Evolutionary conservation across 2,113 vertebrate species (phyloP), one percentile per base, ranked within the genome.

Genomic region (Mus pahari): DNA sequence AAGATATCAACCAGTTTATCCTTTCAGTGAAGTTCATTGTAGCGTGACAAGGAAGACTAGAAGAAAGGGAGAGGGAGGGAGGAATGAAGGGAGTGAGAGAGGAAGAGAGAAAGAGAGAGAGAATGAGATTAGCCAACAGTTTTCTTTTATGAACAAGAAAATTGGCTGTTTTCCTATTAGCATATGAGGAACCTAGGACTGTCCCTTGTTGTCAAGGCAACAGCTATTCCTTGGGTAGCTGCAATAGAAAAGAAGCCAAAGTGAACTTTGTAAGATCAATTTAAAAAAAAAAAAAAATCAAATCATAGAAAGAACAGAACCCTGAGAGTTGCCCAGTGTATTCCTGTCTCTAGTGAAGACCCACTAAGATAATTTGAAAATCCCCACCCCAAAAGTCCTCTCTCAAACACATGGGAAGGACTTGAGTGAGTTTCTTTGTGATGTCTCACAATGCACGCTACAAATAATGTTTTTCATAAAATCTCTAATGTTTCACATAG

Each of bases 141-240:
- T 97, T 97, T 97, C 96, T 96, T 97, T 97, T 92, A 98, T 97
- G 95, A 98, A 95, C 88, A 96, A 96, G 96, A 88, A 98, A 98
- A 98, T 98, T 98, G 55, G 97, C 94, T 89, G 89, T 97, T 93
- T 92, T 97, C 86, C 96, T 97, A 95, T 97, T 36, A 48, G 94
- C 95, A 90, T 97, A 92, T 0, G 1, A 96, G 95, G 95, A 98
- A 97, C 86, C 97, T 95, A 97, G 97, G 97, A 98, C 89, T 93
- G 90, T 92, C 97, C 94, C 97, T 96, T 98, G 98, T 98, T 98
- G 98, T 98, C 98, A 98, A 98, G 98, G 98, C 97, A 98, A 98
- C 98, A 97, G 97, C 95, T 97, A 86, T 97, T 98, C 92, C 97
- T 93, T 98, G 97, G 96, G 97, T 96, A 97, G 88, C 95, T 7